Base-by-base conservation (phyloP, 2,888 invertebrate species). In the Mythimna vitellina region DNA sequence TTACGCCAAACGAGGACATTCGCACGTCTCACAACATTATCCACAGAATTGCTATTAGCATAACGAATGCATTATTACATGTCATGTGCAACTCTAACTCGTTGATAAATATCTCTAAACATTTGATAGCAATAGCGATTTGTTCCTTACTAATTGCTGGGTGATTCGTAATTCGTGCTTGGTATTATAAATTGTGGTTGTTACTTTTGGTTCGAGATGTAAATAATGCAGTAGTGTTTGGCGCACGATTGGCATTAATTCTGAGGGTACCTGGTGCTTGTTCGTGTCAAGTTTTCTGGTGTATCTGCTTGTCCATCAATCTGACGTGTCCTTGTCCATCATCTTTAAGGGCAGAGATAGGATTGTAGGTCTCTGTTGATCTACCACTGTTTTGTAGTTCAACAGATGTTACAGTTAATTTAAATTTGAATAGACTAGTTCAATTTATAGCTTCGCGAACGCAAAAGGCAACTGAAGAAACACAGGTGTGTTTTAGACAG, bases 21-120 rank as follows among this genome's bases (percentile, higher is more conserved):
- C 90, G 89, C 89, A 91, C 91, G 90, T 88, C 87, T 86, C 73
- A 83, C 86, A 90, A 79, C 86, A 90, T 78, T 63, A 81, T 81
- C 67, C 60, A 63, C 80, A 84, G 76, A 70, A 76, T 80, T 70
- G 71, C 75, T 76, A 85, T 92, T 91, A 90, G 91, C 92, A 91
- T 91, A 87, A 86, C 88, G 89, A 92, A 92, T 91, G 89, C 89
- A 88, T 91, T 91, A 91, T 91, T 89, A 88, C 89, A 86, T 89
- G 90, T 91, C 91, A 89, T 88, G 89, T 88, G 81, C 86, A 85
- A 79, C 78, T 76, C 74, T 64, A 70, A 74, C 72, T 63, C 69
- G 77, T 81, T 87, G 82, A 85, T 85, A 74, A 79, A 81, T 71
- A 86, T 76, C 77, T 78, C 49, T 84, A 70, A 79, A 69, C 67